A percentile compares a stretch with the other conserved stretches of the same genome.
Evolutionary conservation across 2,888 invertebrate species (phyloP).

Genomic region (Asteroscopus sphinx): DNA sequence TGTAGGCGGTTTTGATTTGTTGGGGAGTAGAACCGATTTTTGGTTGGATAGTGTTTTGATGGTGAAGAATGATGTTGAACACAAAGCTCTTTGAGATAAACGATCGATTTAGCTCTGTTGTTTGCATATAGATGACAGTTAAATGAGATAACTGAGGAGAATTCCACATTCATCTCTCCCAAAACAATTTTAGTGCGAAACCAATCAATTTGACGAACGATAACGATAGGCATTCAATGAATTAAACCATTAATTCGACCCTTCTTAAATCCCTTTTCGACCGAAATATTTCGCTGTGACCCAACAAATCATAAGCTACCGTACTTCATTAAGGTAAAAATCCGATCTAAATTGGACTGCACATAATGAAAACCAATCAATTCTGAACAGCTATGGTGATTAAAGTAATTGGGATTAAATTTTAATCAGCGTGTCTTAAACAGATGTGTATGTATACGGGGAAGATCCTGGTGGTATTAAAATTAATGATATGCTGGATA

Average conservation of each 20-base stretch:
- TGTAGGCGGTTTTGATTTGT: conserved; percentile 44
- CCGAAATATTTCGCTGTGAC: conserved; percentile 37
- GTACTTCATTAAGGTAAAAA: conserved; percentile 56
- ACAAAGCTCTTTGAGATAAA: conserved; percentile 33
- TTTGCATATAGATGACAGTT: conserved; percentile 4
- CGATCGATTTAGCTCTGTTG: conserved; percentile 15
- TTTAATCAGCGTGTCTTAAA: conserved; percentile 55
- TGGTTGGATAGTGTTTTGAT: conserved; percentile 25
- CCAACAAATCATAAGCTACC: conserved; percentile 49
- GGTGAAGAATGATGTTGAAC: conserved; percentile 2
- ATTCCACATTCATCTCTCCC: neutral
- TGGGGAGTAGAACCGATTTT: conserved; percentile 35
- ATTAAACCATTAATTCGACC: conserved; percentile 38
- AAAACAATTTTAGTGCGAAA: conserved; percentile 27
- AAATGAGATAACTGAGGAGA: neutral
- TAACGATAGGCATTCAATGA: conserved; percentile 24
- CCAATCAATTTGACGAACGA: conserved; percentile 35
- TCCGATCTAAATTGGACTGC: conserved; percentile 46
- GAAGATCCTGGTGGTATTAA: conserved; percentile 29
- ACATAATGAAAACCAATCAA: conserved; percentile 56
- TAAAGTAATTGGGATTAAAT: conserved; percentile 55
- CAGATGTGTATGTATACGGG: conserved; percentile 15
- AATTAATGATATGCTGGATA: conserved; percentile 44
- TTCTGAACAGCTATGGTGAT: conserved; percentile 47
- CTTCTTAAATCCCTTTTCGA: conserved; percentile 36